Base-by-base conservation (phyloP, 2,113 vertebrate genomes). In the Pleuronectes platessa region DNA sequence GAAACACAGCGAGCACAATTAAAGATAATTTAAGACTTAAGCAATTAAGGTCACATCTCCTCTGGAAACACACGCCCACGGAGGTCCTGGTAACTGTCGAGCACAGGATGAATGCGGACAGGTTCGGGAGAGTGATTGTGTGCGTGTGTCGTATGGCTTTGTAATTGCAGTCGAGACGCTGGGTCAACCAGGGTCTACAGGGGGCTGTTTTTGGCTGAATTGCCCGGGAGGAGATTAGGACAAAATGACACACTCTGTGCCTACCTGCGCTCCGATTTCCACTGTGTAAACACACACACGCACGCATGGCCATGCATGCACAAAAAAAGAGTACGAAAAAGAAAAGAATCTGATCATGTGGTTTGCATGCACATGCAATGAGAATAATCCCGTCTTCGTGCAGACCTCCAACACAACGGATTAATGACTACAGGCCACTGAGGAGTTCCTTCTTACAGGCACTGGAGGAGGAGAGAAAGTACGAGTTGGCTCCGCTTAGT, bases 21-120 rank as follows among this genome's bases (percentile, higher is more conserved):
- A 95, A 94, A 95, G 89, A 90, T 94, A 94, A 94, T 95, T 96
- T 95, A 93, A 94, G 92, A 94, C 78, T 94, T 94, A 94, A 92
- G 91, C 94, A 95, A 94, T 95, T 95, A 93, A 91, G 62, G 81
- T 71, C 88, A 92, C 90, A 93, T 92, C 87, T 89, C 92, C 93
- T 94, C 89, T 92, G 92, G 90, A 94, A 95, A 92, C 90, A 77
- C 83, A 88, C 94, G 53, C 84, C 87, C 86, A 81, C 49, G 83
- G 84, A 92, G 93, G 93, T 92, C 92, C 94, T 94, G 92, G 91
- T 91, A 68, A 87, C 92, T 90, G 89, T 88, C 85, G 78, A 47
- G 79, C 87, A 82, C 85, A 68, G 85, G 92, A 87, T 89, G 86
- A 85, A 89, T 93, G 91, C 95, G 92, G 94, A 95, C 94, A 94